These are phyloP conservation scores for Dione juno DNA, from an alignment of 2,888 invertebrate species.

Conservation along the genomic window DNA sequence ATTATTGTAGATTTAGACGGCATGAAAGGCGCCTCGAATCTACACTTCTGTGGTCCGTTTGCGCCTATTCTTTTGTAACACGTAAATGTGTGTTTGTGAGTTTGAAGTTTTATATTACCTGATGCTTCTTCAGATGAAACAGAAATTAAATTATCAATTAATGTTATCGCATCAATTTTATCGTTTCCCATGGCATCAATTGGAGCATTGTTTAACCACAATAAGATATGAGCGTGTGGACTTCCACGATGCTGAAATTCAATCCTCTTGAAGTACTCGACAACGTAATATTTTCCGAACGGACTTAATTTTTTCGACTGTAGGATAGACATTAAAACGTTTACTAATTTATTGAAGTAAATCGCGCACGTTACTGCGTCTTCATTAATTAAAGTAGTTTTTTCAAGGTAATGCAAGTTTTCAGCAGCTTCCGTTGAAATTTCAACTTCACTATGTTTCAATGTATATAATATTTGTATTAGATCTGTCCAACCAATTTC, in stretches of 20 bases:
- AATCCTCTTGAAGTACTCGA: constrained; percentile 52
- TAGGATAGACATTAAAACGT: constrained; percentile 50
- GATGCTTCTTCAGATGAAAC: constrained; percentile 50
- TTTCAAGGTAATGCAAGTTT: constrained; percentile 46
- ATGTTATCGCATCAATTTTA: constrained; percentile 36
- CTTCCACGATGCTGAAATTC: constrained; percentile 56
- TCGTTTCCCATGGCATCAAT: constrained; percentile 38
- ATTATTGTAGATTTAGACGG: constrained; percentile 48
- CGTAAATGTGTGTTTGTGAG: constrained; percentile 54
- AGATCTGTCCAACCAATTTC: constrained; percentile 58
- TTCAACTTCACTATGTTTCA: constrained; percentile 29
- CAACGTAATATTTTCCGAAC: constrained; percentile 50
- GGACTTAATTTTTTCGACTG: constrained; percentile 51
- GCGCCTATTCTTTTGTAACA: constrained; percentile 52
- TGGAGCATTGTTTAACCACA: constrained; percentile 56
- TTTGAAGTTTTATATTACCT: constrained; percentile 52
- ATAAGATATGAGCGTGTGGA: constrained; percentile 50
- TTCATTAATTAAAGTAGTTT: constrained; percentile 49
- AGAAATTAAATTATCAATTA: constrained; percentile 45
- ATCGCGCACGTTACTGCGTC: constrained; percentile 54
- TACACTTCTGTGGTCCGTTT: constrained; percentile 50
- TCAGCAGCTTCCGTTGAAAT: constrained; percentile 32
- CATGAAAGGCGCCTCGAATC: constrained; percentile 57
- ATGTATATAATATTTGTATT: constrained; percentile 55
- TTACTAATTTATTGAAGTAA: constrained; percentile 58